Base-by-base conservation (phyloP, 2,888 invertebrate species). In the Azorinus chamasolen region DNA sequence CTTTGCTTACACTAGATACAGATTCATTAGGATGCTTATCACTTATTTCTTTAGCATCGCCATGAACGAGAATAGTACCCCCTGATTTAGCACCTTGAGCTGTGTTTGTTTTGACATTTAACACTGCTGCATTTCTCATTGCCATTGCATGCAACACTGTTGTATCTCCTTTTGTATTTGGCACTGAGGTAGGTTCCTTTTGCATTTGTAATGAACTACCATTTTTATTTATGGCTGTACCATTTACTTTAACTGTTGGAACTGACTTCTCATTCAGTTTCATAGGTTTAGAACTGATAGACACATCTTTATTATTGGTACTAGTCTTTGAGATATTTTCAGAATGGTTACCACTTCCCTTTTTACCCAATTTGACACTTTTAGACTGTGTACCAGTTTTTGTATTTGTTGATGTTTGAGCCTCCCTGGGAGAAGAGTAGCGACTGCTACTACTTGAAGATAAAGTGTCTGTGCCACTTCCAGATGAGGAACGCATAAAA, bases 401-500 rank as follows among this genome's bases (percentile, higher is more conserved):
- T 20, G 45, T 64, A 37, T 59, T 64, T 39, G 54, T 55, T 37
- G 66, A 57, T 50, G 64, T 63, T 45, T 75, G 73, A 37, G 75
- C 51, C 41, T 87, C 87, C 18, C 86, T 76, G 0, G 87, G 86
- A 8, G 78, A 78, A 14, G 86, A 82, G 0, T 83, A 74, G 43
- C 83, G 85, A 45, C 85, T 84, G 69, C 86, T 84, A 50, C 78
- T 73, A 66, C 85, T 85, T 14, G 86, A 85, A 12, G 85, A 79
- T 14, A 73, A 57, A 2, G 84, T 84, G 46, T 85, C 85, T 68
- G 73, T 81, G 16, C 71, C 83, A 74, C 88, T 86, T 1, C 45
- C 39, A 6, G 86, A 85, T 0, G 87, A 85, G 5, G 88, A 87
- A 14, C 71, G 75, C 10, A 83, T 69, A 24, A 85, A 79, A 4